These are phyloP conservation scores for Cephalophus harveyi DNA, from an alignment of 2,113 vertebrate species.

Conservation along the genomic window DNA sequence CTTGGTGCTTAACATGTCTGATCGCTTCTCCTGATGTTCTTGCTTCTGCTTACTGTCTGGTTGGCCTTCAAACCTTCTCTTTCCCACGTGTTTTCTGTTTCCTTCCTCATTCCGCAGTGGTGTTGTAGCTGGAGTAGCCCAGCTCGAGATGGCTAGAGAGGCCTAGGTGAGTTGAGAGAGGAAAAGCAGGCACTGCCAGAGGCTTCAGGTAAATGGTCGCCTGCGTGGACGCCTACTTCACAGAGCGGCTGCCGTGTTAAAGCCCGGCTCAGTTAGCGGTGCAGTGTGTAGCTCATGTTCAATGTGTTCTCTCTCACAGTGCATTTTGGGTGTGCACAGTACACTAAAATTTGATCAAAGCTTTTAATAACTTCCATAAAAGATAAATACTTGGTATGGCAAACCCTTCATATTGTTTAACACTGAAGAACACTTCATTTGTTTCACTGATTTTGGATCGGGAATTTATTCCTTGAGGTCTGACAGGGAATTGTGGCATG, in stretches of 20 bases:
- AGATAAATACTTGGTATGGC: background rate
- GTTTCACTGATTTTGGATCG: background rate
- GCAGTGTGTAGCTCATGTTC: conserved; percentile 54
- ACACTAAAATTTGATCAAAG: conserved; percentile 42
- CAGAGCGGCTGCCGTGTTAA: conserved; percentile 69
- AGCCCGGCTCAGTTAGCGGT: conserved; percentile 40
- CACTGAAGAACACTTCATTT: background rate
- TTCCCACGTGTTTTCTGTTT: conserved; percentile 80
- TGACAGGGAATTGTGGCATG: background rate
- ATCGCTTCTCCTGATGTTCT: conserved; percentile 78
- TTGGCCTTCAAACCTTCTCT: conserved; percentile 77
- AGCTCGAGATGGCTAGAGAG: conserved; percentile 84
- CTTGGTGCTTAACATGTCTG: conserved; percentile 66
- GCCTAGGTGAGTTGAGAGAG: conserved; percentile 83
- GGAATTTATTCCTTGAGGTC: background rate
- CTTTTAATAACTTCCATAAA: conserved; percentile 27
- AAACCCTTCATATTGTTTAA: conserved; percentile 19
- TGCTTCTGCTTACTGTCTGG: conserved; percentile 76
- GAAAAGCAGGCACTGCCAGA: conserved; percentile 81
- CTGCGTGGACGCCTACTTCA: conserved; percentile 72
- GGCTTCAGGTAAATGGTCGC: conserved; percentile 81
- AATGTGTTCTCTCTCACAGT: conserved; percentile 61
- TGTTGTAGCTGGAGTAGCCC: conserved; percentile 83
- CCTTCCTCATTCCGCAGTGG: conserved; percentile 81
- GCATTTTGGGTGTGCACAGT: conserved; percentile 67